Conservation (phyloP, 35 echinoderm and acorn worm genomes). For the Diadema setosum region DNA sequence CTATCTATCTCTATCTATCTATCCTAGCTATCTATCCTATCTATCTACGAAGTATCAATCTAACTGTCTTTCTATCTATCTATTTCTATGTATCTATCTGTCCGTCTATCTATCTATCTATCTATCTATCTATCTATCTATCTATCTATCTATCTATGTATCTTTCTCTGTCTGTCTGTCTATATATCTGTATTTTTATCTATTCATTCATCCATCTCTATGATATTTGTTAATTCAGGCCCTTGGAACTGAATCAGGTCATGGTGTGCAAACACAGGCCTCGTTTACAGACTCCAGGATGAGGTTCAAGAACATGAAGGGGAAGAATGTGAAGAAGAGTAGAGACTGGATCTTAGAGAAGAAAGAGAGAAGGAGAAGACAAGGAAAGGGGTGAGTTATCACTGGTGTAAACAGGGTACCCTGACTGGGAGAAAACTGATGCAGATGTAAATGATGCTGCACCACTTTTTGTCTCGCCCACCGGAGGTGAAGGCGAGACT, state of each 20-base stretch:
- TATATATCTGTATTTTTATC: no score
- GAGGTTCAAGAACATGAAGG: conserved; percentile 64
- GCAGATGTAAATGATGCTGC: neutral
- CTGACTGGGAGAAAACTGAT: neutral
- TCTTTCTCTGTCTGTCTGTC: no score
- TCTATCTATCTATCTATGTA: no score
- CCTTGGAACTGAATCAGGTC: conserved; percentile 52
- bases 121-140: no score
- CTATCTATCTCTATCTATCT: no score
- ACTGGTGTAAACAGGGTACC: neutral
- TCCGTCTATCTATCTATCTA: no score
- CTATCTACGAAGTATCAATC: no score
- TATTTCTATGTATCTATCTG: no score
- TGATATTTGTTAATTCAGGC: conserved; percentile 31
- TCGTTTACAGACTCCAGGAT: conserved; percentile 59
- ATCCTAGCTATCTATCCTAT: no score
- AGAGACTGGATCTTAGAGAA: conserved; percentile 97
- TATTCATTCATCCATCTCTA: no score
- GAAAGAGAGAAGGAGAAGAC: conserved; percentile 91
- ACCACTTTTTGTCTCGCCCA: neutral
- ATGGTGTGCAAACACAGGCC: conserved; percentile 44
- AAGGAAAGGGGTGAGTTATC: conserved; percentile 78
- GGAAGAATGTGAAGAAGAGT: conserved; percentile 87
- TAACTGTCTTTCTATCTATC: no score
- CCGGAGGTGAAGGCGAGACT: no score